Evolutionary conservation across 1,140 invertebrate genomes (phyloP).

Genomic region (Formica exsecta): DNA sequence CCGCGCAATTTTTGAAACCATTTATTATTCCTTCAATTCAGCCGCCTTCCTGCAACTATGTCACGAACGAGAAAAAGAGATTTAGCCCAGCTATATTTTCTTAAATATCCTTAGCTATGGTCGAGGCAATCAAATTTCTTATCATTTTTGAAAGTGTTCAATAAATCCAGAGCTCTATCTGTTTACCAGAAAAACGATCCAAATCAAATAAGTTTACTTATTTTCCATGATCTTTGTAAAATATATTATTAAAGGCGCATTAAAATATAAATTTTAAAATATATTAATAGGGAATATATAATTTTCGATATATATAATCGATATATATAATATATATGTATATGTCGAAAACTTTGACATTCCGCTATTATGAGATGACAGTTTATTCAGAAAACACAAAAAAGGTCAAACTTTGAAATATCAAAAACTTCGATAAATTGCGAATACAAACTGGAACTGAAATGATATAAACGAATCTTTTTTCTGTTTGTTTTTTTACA

Average conservation of each 20-base stretch:
- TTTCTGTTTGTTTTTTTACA: constrained; percentile 81
- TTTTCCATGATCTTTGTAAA: background rate
- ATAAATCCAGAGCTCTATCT: constrained; percentile 26
- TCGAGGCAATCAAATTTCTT: background rate
- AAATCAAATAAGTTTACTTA: background rate
- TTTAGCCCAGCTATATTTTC: constrained; percentile 26
- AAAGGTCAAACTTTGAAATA: background rate
- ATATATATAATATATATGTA: too few relatives aligned
- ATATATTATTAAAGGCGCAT: background rate
- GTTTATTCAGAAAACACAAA: background rate
- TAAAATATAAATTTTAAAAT: background rate
- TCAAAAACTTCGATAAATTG: background rate
- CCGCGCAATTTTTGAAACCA: constrained; percentile 7
- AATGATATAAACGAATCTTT: constrained; percentile 20
- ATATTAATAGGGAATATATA: background rate
- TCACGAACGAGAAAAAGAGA: background rate
- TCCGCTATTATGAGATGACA: background rate
- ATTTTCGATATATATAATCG: background rate
- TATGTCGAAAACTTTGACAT: background rate
- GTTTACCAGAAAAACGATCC: background rate
- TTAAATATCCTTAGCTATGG: background rate
- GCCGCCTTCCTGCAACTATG: background rate
- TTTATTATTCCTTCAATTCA: constrained; percentile 50
- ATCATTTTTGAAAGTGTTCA: constrained; percentile 11
- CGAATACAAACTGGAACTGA: background rate